Evolutionary conservation across 2,888 invertebrate species (phyloP).

Genomic region (Lycocerus yunnanus): DNA sequence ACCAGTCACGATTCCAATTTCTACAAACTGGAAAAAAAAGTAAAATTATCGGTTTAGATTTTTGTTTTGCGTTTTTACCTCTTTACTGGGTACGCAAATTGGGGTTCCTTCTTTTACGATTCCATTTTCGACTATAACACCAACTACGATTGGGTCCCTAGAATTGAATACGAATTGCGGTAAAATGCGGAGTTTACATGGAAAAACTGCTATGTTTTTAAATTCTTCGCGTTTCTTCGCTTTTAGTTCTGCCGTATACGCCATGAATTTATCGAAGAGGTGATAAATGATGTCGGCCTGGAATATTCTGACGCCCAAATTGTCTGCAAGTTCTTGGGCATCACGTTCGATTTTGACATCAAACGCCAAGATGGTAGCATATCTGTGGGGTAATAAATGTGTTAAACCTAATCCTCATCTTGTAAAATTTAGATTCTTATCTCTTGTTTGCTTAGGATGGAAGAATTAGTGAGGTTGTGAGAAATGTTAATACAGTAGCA

Average conservation of each 20-base stretch:
- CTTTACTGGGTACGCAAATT: conserved; percentile 95
- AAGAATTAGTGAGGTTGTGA: conserved; percentile 36
- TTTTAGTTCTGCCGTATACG: conserved; percentile 88
- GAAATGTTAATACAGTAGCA: conserved; percentile 40
- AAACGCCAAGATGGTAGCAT: conserved; percentile 98
- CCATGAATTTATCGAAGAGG: conserved; percentile 95
- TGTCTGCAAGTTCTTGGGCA: conserved; percentile 96
- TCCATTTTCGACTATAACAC: conserved; percentile 95
- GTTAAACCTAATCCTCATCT: neutral
- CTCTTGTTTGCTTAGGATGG: conserved; percentile 40
- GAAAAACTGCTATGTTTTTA: conserved; percentile 97
- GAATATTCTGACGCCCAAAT: conserved; percentile 93
- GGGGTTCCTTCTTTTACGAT: conserved; percentile 96
- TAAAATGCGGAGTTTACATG: conserved; percentile 85
- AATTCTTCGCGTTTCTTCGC: conserved; percentile 92
- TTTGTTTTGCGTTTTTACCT: conserved; percentile 63
- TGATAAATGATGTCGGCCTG: conserved; percentile 99
- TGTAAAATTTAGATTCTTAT: conserved; percentile 36
- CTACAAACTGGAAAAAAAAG: conserved; percentile 76
- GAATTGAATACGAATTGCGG: conserved; percentile 97
- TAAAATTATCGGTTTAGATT: neutral
- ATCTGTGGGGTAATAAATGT: conserved; percentile 60
- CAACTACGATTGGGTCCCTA: conserved; percentile 96
- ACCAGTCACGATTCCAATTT: conserved; percentile 92
- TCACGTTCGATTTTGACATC: conserved; percentile 98